Conservation (phyloP, 2,797 vertebrate genomes). For the Mus spretus region DNA sequence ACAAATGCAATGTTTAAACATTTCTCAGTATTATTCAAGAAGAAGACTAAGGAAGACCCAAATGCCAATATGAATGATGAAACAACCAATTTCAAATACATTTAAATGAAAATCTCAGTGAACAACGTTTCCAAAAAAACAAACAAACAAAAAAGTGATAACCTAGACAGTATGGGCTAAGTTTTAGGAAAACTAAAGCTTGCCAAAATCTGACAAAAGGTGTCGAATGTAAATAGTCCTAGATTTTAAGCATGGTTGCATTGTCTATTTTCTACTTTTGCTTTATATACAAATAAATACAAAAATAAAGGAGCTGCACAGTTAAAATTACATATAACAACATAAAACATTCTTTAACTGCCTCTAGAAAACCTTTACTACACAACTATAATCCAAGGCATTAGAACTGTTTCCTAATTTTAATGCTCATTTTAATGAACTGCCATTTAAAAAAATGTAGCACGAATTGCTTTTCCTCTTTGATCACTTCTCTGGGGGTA, state of each 20-base stretch:
- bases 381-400: not conserved
- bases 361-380: slow-evolving; percentile 26
- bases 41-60: not conserved
- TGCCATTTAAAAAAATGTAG: not conserved
- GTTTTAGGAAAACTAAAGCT: slow-evolving; percentile 23
- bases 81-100: not conserved
- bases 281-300: not conserved
- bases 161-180: not conserved
- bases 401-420: slow-evolving; percentile 27
- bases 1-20: slow-evolving; percentile 13
- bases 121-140: not conserved
- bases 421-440: slow-evolving; percentile 26
- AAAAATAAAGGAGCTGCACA: not conserved
- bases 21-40: not conserved
- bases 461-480: slow-evolving; percentile 20
- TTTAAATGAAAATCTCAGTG: slow-evolving; percentile 22
- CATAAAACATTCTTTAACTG: not conserved
- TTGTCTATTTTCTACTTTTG: not conserved
- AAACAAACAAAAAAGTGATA: slow-evolving; percentile 8
- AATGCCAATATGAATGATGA: not conserved
- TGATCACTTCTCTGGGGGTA: not conserved
- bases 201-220: not conserved
- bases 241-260: not conserved
- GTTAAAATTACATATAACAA: not conserved
- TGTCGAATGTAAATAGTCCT: not conserved